phyloP scores from a whole-genome alignment of 92 coral and sea anemone genomes.

The Zoanthus gigantus region DNA sequence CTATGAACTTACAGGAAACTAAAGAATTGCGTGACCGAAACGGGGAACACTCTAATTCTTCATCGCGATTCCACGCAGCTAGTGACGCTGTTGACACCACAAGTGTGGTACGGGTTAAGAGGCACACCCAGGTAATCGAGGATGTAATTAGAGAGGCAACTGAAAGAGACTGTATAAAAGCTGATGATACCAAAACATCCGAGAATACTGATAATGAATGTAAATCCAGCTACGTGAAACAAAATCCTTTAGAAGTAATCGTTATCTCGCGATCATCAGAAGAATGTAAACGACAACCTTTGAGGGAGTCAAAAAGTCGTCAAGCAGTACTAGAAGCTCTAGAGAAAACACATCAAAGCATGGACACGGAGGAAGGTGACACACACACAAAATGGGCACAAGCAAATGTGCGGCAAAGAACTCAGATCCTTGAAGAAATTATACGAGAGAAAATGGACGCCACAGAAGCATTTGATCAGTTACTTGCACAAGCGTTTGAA shows the following conservation, averaged over 20 bases:
- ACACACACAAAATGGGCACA: conserved; percentile 60
- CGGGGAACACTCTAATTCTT: neutral
- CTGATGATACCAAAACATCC: conserved; percentile 15
- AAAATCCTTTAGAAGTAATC: conserved; percentile 34
- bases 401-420: conserved; percentile 85
- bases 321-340: conserved; percentile 64
- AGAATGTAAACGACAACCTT: neutral
- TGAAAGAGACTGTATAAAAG: conserved; percentile 58
- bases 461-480: conserved; percentile 39
- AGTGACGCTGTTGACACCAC: conserved; percentile 70
- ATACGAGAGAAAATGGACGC: conserved; percentile 47
- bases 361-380: conserved; percentile 53
- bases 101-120: conserved; percentile 81
- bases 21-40: neutral
- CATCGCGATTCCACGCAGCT: neutral
- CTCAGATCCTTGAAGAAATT: conserved; percentile 81
- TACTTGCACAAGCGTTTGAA: conserved; percentile 28
- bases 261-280: conserved; percentile 46
- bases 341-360: conserved; percentile 55
- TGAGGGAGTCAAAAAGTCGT: conserved; percentile 42
- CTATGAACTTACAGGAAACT: neutral
- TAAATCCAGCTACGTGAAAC: neutral
- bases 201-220: conserved; percentile 9
- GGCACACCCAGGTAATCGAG: conserved; percentile 86
- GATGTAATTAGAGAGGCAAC: conserved; percentile 73